Base-by-base conservation (phyloP, 2,797 vertebrate species). In the Leuciscus waleckii region DNA sequence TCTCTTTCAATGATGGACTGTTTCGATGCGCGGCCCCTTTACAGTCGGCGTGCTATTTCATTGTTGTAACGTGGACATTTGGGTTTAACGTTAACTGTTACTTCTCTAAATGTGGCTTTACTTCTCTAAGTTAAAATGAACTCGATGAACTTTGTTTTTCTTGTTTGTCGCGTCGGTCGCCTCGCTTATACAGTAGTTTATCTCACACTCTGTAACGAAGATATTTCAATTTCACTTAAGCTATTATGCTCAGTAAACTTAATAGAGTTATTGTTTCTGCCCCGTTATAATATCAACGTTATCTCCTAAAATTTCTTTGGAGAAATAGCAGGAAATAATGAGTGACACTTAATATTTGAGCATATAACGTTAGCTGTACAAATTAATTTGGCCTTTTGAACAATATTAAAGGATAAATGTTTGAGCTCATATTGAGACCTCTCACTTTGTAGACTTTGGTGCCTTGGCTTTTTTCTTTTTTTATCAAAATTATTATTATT, bases 1-100 rank as follows among this genome's bases (percentile, higher is more conserved):
- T 75, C 74, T 29, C 32, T 54, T n/a, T 81, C 71, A 70, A 23
- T 61, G 10, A 71, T 73, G 65, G 49, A n/a, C 63, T 68, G 41
- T 21, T 37, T 75, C 3, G 23, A 32, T 37, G 8, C 3, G 32
- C 29, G 11, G 8, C 11, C 8, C 21, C 37, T 70, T 37, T 46
- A 63, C 7, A 32, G 21, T 58, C 77, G 39, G 77, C 58, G 37
- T 65, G 39, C 11, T 21, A 1, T 49, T 49, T 51, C 61, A 67
- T 32, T 80, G 26, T 67, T 46, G 14, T 16, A 10, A n/a, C 13
- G 9, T 58, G 4, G 1, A 3, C 5, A 1, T 10, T 10, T 16
- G 8, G 23, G 35, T 26, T 58, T 35, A 35, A 35, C 3, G 0
- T 56, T 29, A 29, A 29, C 29, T 29, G 29, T 29, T 17, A 39